Evolutionary conservation across 1,140 invertebrate genomes (phyloP).

Genomic region (Oreohelix idahoensis): DNA sequence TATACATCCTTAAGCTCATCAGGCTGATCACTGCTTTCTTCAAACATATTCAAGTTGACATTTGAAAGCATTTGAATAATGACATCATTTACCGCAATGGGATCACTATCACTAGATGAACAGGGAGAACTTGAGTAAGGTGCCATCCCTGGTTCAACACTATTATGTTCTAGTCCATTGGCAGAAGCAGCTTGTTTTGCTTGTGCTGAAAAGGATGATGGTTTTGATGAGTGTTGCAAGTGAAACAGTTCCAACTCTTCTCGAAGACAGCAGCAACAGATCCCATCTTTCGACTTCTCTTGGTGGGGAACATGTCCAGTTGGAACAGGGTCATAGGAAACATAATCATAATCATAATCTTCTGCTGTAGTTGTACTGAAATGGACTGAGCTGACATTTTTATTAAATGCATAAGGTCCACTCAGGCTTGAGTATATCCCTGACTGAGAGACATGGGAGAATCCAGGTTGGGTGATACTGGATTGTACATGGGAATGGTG

Average conservation of each 20-base stretch:
- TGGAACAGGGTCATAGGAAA: not conserved
- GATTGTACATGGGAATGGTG: not conserved
- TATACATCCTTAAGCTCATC: not conserved
- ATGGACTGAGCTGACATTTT: not conserved
- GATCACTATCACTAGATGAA: not conserved
- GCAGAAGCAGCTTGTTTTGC: no score
- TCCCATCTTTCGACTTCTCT: slow-evolving; percentile 8
- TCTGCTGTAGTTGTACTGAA: not conserved
- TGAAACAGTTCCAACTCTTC: no score
- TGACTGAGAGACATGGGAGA: not conserved
- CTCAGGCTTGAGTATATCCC: not conserved
- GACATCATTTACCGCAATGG: no score
- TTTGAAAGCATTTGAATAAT: no score
- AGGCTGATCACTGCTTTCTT: no score
- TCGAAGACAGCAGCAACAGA: slow-evolving; percentile 43
- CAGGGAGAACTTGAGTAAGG: not conserved
- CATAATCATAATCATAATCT: not conserved
- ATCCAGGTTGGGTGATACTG: not conserved
- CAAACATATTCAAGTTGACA: no score
- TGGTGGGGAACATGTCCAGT: not conserved
- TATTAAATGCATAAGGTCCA: not conserved
- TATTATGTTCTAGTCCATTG: not conserved
- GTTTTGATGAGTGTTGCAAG: not conserved
- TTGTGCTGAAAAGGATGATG: not conserved
- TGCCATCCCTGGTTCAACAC: not conserved